phyloP scores from a whole-genome alignment of 2,113 vertebrate genomes.

The Oophaga pumilio region DNA sequence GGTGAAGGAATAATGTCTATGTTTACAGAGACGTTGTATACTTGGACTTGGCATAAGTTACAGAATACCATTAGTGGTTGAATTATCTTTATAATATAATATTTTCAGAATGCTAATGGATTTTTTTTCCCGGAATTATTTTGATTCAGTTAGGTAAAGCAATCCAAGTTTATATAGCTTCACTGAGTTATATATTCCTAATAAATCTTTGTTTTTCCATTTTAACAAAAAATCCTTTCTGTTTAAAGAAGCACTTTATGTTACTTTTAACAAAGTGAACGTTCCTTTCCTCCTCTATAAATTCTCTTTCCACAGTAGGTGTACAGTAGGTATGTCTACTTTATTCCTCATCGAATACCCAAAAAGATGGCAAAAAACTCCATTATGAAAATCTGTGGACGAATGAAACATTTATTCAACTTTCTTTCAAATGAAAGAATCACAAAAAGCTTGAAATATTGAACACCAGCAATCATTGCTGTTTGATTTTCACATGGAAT shows the following conservation, averaged over 20 bases:
- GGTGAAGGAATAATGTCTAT: background rate
- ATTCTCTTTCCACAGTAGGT: background rate
- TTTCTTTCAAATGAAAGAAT: background rate
- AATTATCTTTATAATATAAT: conserved; percentile 36
- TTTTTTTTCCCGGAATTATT: conserved; percentile 34
- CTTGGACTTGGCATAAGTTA: conserved; percentile 19
- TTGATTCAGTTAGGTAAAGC: background rate
- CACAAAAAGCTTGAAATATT: background rate
- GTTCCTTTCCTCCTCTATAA: background rate
- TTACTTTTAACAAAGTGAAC: conserved; percentile 8
- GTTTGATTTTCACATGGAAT: background rate
- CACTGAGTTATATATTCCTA: conserved; percentile 21
- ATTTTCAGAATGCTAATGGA: conserved; percentile 35
- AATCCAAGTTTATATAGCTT: conserved; percentile 35
- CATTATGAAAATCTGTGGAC: background rate
- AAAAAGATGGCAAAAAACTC: background rate
- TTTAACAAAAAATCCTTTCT: conserved; percentile 9
- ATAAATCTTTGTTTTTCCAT: conserved; percentile 45
- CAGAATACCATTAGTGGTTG: conserved; percentile 28
- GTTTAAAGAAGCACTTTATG: conserved; percentile 7
- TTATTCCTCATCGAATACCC: background rate
- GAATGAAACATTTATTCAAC: background rate
- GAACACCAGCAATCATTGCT: background rate
- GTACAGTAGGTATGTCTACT: background rate
- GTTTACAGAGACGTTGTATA: conserved; percentile 29